Base-by-base conservation (phyloP, 2,113 vertebrate species). In the Paradisaea rubra region DNA sequence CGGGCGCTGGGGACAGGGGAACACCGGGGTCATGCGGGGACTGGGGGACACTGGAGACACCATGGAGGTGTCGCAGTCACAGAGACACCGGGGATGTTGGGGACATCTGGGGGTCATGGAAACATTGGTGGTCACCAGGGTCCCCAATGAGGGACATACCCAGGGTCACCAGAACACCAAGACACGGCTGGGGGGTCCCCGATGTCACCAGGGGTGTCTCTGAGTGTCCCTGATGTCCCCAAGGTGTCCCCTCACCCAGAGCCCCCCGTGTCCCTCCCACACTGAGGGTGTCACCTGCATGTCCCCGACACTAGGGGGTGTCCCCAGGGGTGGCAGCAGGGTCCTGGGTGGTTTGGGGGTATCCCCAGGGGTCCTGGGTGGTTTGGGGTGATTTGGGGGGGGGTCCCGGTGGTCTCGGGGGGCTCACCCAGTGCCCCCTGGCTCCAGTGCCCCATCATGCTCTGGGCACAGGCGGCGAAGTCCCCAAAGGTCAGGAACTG, bases 261-360 rank as follows among this genome's bases (percentile, higher is more conserved):
- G 19, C 11, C 37, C 15, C 11, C 15, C 3, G 0, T 2, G 5
- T 18, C 30, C 39, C 47, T 30, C 19, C n/a, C 6, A 3, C 35
- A 30, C 35, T 28, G 13, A 13, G 18, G 7, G 13, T 28, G n/a
- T 30, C 66, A 21, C n/a, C 42, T 2, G 2, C 1, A 9, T 37
- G 66, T 50, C 13, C 28, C 39, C 61, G 13, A 23, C 4, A 9
- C 56, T 13, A 6, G 13, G 33, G 53, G 7, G 53, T 21, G 31
- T 54, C 52, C 17, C 17, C 30, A 54, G 30, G 30, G 10, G 52
- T 30, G 28, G 52, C 52, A 30, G 37, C 5, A 9, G 20, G 14
- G 14, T 16, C 21, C 10, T 2, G 21, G 20, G 39, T 11, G 18
- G 27, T 17, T 17, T 52, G 15, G 15, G 50, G 50, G 52, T 16